These are phyloP conservation scores for Coreoperca whiteheadi DNA, from an alignment of 2,113 vertebrate species.

Conservation along the genomic window DNA sequence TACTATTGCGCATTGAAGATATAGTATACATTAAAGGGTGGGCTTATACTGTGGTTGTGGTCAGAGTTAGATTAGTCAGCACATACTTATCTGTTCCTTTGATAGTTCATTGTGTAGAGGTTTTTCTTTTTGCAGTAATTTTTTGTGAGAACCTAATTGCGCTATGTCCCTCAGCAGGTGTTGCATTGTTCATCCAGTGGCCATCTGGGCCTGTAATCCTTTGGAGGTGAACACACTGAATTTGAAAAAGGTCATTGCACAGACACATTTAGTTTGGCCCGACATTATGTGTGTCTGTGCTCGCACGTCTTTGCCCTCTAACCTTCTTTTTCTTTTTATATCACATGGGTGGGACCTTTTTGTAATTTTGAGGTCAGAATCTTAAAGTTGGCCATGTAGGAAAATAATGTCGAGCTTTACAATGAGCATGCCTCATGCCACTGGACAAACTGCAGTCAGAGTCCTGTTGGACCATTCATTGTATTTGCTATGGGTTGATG, in stretches of 20 bases:
- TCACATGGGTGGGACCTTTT: slow-evolving; percentile 53
- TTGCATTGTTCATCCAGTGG: slow-evolving; percentile 82
- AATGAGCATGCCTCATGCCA: slow-evolving; percentile 24
- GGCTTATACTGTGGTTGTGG: background rate
- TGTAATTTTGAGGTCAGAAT: slow-evolving; percentile 62
- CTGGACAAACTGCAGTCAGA: slow-evolving; percentile 30
- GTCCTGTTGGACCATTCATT: slow-evolving; percentile 10
- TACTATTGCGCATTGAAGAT: background rate
- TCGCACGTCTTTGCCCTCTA: slow-evolving; percentile 40
- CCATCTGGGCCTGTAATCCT: slow-evolving; percentile 86
- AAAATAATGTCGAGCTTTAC: slow-evolving; percentile 30
- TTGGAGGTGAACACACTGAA: slow-evolving; percentile 79
- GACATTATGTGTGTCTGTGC: slow-evolving; percentile 34
- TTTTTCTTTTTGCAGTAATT: slow-evolving; percentile 43
- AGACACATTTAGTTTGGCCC: slow-evolving; percentile 67
- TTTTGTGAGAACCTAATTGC: slow-evolving; percentile 65
- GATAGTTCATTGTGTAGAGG: slow-evolving; percentile 15
- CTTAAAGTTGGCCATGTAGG: slow-evolving; percentile 66
- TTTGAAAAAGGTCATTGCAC: slow-evolving; percentile 81
- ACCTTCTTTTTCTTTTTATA: slow-evolving; percentile 70
- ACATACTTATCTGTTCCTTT: slow-evolving; percentile 13
- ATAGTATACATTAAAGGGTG: background rate
- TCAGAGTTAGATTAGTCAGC: slow-evolving; percentile 3
- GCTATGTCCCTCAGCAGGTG: slow-evolving; percentile 79
- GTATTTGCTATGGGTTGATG: background rate